Base-by-base conservation (phyloP, 2,797 vertebrate genomes). In the Carduelis carduelis region DNA sequence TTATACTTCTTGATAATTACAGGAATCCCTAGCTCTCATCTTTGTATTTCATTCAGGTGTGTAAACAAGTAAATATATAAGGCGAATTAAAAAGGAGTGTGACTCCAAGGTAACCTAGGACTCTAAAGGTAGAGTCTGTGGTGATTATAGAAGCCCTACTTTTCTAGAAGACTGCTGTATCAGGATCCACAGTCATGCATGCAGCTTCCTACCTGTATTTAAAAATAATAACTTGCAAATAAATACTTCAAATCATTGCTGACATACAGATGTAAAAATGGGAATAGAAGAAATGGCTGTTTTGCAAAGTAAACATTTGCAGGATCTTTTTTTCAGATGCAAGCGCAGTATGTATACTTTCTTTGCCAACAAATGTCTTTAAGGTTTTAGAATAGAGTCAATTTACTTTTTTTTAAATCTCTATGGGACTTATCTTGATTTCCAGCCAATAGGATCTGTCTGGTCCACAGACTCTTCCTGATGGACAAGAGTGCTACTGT, bases 401-500 rank as follows among this genome's bases (percentile, higher is more conserved):
- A 5, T 66, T 88, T 86, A 28, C 41, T 60, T 46, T 60, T 78
- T 82, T 39, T 27, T 9, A 12, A 66, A 37, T 81, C 72, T 86
- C 74, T 21, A 6, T 80, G 87, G 84, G 79, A 94, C 50, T 78
- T 85, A 28, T 39, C 57, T 95, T 96, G 90, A 82, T 93, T 92
- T 95, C 41, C 68, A 92, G 92, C 94, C 94, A 94, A 0, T 84
- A 65, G 27, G 55, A 76, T 91, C 50, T 81, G 82, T 91, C 76
- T 93, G 89, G 84, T 81, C 82, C 61, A 32, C 72, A 94, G 87
- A 81, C 39, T 88, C 57, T 80, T 94, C 57, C 41, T 89, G 88
- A 83, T 80, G 69, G 82, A 96, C 85, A 63, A 20, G 84, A 92
- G 34, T 90, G 84, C 89, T 95, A 87, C 93, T 93, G 92, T 94